Conservation (phyloP, 2,113 vertebrate species). For the Odobenus rosmarus region DNA sequence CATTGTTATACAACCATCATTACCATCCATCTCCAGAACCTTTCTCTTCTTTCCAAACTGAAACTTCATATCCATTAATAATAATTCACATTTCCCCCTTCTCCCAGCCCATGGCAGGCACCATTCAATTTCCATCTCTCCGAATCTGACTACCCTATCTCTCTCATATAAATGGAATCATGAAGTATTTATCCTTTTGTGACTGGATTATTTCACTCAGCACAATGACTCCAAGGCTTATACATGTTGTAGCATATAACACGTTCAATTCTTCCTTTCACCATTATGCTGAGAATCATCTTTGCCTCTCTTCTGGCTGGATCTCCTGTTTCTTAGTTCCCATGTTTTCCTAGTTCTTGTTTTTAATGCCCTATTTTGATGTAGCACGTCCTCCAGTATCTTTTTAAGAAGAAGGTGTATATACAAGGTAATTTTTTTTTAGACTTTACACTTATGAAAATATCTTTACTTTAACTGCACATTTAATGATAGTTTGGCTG, state of each 20-base stretch:
- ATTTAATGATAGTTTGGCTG: constrained; percentile 25
- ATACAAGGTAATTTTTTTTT: background rate
- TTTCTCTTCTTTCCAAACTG: background rate
- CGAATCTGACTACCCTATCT: background rate
- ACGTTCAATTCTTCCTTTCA: background rate
- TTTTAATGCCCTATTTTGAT: background rate
- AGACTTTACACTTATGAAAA: background rate
- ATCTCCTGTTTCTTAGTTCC: background rate
- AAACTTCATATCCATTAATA: background rate
- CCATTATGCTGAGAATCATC: background rate
- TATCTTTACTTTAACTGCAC: background rate
- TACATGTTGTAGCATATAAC: background rate
- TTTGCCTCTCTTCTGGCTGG: background rate
- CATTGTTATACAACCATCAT: background rate
- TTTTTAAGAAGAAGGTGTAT: background rate
- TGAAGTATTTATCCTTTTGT: background rate
- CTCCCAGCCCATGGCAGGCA: background rate
- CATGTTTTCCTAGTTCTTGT: background rate
- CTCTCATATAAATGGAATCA: background rate
- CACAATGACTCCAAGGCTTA: background rate
- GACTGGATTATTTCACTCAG: background rate
- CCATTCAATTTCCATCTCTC: background rate
- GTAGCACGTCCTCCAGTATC: background rate
- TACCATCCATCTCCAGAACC: background rate
- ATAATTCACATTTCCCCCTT: background rate